Evolutionary conservation across 2,797 vertebrate species (phyloP), one percentile per base, ranked within the genome.

Genomic region (Valencia hispanica): DNA sequence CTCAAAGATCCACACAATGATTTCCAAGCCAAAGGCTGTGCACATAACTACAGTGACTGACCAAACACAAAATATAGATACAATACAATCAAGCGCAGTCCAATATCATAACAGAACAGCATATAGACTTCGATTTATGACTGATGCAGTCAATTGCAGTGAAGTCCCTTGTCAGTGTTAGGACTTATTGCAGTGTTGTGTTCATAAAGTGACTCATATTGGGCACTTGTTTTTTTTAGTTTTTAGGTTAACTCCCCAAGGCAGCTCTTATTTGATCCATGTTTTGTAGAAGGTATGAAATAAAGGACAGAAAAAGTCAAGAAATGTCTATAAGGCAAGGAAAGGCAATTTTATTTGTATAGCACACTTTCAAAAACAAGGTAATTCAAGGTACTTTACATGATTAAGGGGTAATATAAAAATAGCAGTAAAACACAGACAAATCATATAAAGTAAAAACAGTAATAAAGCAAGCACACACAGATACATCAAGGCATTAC

Each of bases 171-270:
- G 30, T 69, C 25, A 32, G 34, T 77, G 68, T 41, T 53, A 20
- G 8, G 34, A 57, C 81, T 80, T 63, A 75, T 72, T 74, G 70
- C 50, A 68, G 48, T 12, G 8, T 45, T 39, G 12, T 74, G 79
- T 84, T 75, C 75, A 76, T 80, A 68, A 48, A 65, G 69, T 74
- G 71, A 27, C 32, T 81, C 65, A 51, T 79, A 70, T 81, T 83
- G 36, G 69, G 61, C 17, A 48, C 72, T 73, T 84, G 79, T 77
- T 85, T 74, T 76, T 70, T 66, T 66, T 41, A 27, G 69, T 69
- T 87, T 87, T 83, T 50, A 66, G 70, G 75, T 77, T 82, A 70
- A 71, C 43, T 82, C 83, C 78, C 73, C 2, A 20, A 82, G 75
- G 66, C 8, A 45, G 75, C 68, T 77, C 76, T 88, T 81, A 81